Percentiles rank a stretch among this genome's conserved stretches.
These are phyloP conservation scores for Channa argus DNA, from an alignment of 2,113 vertebrate genomes.

Conservation along the genomic window DNA sequence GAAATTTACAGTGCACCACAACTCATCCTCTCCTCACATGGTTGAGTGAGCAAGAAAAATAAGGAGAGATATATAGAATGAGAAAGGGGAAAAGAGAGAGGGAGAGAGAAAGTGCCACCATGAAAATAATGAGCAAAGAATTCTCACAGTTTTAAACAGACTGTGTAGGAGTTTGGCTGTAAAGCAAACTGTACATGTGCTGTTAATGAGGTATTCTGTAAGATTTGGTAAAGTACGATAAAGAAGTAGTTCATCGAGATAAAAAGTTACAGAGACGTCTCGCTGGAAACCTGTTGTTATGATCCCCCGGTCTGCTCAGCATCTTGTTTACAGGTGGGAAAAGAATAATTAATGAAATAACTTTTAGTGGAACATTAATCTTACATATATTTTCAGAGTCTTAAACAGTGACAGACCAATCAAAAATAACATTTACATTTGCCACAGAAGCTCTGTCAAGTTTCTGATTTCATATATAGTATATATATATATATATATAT, in stretches of 20 bases:
- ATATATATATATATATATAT: too few relatives aligned
- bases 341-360: neutral
- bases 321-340: constrained; percentile 3
- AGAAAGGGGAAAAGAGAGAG: constrained; percentile 10
- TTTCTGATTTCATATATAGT: neutral
- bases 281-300: constrained; percentile 5
- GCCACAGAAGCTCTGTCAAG: neutral
- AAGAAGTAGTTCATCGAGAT: constrained; percentile 29
- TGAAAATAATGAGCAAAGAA: constrained; percentile 57
- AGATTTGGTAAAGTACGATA: constrained; percentile 31
- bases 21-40: constrained; percentile 62
- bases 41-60: constrained; percentile 56
- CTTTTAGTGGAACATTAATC: constrained; percentile 4
- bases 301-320: neutral
- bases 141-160: constrained; percentile 31
- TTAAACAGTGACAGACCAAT: too few relatives aligned
- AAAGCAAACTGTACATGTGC: constrained; percentile 24
- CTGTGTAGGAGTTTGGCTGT: constrained; percentile 29
- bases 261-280: constrained; percentile 35
- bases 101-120: constrained; percentile 5
- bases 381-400: neutral
- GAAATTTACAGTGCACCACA: constrained; percentile 69
- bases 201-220: constrained; percentile 35
- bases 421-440: too few relatives aligned
- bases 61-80: constrained; percentile 21